phyloP scores from a whole-genome alignment of 2,888 invertebrate species.

The Dynastes grantii region DNA sequence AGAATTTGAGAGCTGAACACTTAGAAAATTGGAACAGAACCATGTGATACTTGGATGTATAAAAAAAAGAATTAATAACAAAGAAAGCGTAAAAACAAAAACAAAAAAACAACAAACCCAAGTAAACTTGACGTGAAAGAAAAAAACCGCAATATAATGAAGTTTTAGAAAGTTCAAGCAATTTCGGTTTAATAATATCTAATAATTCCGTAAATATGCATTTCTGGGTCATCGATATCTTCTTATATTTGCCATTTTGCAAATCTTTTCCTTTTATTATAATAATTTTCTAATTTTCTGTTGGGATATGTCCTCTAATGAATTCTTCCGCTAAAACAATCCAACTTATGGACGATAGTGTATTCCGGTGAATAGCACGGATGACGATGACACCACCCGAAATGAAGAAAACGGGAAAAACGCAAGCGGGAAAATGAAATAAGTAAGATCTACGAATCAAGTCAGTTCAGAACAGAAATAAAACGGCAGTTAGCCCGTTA shows the following conservation, averaged over 20 bases:
- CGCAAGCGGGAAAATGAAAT: background rate
- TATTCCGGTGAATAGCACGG: no score
- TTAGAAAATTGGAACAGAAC: no score
- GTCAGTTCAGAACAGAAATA: conserved; percentile 24
- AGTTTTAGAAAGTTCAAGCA: conserved; percentile 32
- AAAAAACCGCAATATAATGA: conserved; percentile 3
- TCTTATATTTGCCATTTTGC: no score
- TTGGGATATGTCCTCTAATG: no score
- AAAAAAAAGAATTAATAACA: background rate
- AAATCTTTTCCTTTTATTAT: no score
- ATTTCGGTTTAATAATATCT: background rate
- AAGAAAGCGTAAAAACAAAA: conserved; percentile 1
- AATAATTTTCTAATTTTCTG: no score
- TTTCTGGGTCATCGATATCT: conserved; percentile 12
- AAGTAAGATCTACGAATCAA: conserved; percentile 2
- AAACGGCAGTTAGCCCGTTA: conserved; percentile 32
- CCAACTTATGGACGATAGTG: no score
- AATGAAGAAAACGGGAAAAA: conserved; percentile 18
- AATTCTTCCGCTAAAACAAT: no score
- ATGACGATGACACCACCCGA: no score
- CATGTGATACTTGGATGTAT: no score
- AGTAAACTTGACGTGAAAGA: conserved; percentile 4
- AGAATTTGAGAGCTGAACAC: no score
- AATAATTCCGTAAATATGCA: conserved; percentile 26
- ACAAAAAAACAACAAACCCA: background rate